These are phyloP conservation scores for Benthosema pterotum DNA, from an alignment of 2,797 vertebrate species.

Conservation along the genomic window DNA sequence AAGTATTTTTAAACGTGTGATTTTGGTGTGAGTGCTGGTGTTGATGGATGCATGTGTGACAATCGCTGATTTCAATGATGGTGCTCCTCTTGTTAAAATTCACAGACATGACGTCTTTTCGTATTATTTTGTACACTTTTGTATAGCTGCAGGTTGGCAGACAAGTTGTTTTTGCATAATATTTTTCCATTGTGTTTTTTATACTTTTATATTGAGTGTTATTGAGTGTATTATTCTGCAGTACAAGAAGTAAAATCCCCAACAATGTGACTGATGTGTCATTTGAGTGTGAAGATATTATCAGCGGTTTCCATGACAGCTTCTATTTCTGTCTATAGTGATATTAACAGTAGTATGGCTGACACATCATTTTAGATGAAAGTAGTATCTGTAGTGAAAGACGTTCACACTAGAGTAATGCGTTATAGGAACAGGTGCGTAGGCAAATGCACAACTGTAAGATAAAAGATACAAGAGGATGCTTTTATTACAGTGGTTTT, in stretches of 20 bases:
- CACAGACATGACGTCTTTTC: conserved; percentile 53
- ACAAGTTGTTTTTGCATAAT: conserved; percentile 42
- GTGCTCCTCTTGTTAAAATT: conserved; percentile 63
- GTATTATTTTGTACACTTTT: conserved; percentile 51
- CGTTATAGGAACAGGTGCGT: too few species aligned
- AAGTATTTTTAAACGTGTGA: conserved; percentile 29
- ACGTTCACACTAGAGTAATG: too few species aligned
- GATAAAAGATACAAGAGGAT: too few species aligned
- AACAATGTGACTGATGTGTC: conserved; percentile 64
- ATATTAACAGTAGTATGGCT: too few species aligned
- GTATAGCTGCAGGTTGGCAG: conserved; percentile 71
- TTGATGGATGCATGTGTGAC: conserved; percentile 35
- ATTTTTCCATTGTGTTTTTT: conserved; percentile 51
- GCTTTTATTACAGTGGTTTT: too few species aligned
- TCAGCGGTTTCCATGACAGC: neutral
- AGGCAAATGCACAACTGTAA: too few species aligned
- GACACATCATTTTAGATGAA: too few species aligned
- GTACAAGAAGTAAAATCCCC: conserved; percentile 67
- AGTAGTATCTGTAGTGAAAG: too few species aligned
- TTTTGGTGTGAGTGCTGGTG: conserved; percentile 30
- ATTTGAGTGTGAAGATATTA: conserved; percentile 35
- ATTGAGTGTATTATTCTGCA: conserved; percentile 42
- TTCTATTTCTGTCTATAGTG: neutral
- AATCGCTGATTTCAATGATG: conserved; percentile 72
- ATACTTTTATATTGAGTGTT: conserved; percentile 58